Evolutionary conservation across 2,113 vertebrate species (phyloP).

Genomic region (Heterocephalus glaber): DNA sequence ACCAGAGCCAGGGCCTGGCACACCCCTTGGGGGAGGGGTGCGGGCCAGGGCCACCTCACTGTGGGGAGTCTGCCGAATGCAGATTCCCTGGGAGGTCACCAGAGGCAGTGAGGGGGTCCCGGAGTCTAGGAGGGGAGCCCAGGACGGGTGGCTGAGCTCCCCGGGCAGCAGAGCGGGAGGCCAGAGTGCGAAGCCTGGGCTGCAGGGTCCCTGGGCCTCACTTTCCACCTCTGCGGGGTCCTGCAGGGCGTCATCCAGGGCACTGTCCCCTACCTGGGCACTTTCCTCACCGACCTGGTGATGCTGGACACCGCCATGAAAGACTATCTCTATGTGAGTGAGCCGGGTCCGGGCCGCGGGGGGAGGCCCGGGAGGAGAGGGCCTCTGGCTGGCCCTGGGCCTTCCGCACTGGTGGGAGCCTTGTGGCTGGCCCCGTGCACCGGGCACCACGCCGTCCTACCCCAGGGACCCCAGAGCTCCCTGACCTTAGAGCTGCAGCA

Average conservation of each 20-base stretch:
- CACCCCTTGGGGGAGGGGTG: too few relatives aligned
- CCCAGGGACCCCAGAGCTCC: too few relatives aligned
- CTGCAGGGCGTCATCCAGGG: conserved; percentile 96
- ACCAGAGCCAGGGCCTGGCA: not conserved
- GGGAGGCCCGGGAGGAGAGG: not conserved
- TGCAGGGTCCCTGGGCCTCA: too few relatives aligned
- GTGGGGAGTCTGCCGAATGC: fast-evolving
- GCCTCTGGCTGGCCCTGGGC: not conserved
- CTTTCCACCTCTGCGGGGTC: not conserved
- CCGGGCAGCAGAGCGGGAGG: not conserved
- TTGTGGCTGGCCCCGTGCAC: fast-evolving
- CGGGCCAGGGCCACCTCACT: fast-evolving
- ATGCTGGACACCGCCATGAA: conserved; percentile 99
- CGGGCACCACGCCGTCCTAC: not conserved
- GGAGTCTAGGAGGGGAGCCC: fast-evolving
- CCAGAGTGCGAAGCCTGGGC: not conserved
- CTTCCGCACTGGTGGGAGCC: not conserved
- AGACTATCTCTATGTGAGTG: conserved; percentile 94
- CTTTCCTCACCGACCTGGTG: conserved; percentile 97
- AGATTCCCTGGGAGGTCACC: not conserved
- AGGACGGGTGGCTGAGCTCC: fast-evolving
- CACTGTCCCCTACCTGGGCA: conserved; percentile 97
- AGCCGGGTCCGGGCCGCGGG: not conserved
- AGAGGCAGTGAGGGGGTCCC: fast-evolving
- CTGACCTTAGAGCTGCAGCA: not conserved